Percentiles rank a stretch among this genome's conserved stretches.
Evolutionary conservation across 2,888 invertebrate species (phyloP).

Genomic region (Ornithoptera alexandrae): DNA sequence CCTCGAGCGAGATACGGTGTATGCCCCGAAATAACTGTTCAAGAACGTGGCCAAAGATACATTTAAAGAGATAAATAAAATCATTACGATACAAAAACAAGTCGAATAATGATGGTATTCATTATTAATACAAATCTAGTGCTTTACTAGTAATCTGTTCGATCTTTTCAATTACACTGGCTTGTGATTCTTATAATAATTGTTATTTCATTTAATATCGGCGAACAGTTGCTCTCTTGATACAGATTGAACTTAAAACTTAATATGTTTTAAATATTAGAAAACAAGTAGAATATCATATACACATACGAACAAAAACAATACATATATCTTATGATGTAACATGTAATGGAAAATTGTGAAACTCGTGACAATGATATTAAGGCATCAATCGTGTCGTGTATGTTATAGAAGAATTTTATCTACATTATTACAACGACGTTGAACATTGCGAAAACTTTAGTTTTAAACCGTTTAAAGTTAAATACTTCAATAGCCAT

Average conservation of each 20-base stretch:
- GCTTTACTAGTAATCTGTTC: not conserved
- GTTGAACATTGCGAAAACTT: conserved; percentile 2
- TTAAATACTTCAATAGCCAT: not conserved
- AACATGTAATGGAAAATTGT: conserved; percentile 24
- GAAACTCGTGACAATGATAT: conserved; percentile 26
- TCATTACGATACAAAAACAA: conserved; percentile 33
- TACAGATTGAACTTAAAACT: no score
- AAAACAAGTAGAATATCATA: not conserved
- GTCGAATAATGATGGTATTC: conserved; percentile 4
- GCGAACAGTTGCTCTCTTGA: not conserved
- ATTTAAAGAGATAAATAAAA: conserved; percentile 48
- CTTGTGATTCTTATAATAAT: not conserved
- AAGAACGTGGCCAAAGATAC: conserved; percentile 39
- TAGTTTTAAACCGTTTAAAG: conserved; percentile 1
- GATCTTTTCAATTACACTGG: conserved; percentile 18
- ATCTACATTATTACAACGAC: conserved; percentile 15
- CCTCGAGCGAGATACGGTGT: conserved; percentile 56
- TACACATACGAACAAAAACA: not conserved
- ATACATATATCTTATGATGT: not conserved
- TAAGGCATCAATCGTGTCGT: conserved; percentile 11
- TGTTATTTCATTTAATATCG: not conserved
- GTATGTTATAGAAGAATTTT: conserved; percentile 22
- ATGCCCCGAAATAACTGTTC: conserved; percentile 22
- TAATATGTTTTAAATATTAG: not conserved
- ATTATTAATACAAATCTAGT: conserved; percentile 18